Conservation (phyloP, 2,888 invertebrate genomes). For the Cordilura impudica region DNA sequence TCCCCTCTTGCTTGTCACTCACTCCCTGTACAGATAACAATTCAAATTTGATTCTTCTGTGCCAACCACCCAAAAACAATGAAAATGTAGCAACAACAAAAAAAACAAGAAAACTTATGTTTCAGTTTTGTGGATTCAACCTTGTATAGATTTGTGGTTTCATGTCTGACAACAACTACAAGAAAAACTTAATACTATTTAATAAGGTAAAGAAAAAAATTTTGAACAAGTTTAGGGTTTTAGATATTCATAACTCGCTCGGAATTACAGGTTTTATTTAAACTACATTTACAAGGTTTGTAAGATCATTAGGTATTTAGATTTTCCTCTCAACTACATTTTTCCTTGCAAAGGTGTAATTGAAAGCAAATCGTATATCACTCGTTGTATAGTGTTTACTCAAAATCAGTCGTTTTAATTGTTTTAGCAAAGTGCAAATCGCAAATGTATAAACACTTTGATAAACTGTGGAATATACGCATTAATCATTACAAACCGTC, state of each 20-base stretch:
- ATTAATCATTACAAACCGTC: too few relatives aligned
- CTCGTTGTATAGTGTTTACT: too few relatives aligned
- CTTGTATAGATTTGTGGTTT: constrained; percentile 44
- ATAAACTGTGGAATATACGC: too few relatives aligned
- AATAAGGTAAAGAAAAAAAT: constrained; percentile 27
- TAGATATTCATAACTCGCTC: not conserved
- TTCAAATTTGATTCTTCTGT: not conserved
- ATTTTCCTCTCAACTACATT: too few relatives aligned
- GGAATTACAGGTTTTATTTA: too few relatives aligned
- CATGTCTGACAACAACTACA: constrained; percentile 14
- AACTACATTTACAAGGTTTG: too few relatives aligned
- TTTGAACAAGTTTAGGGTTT: not conserved
- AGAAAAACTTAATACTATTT: constrained; percentile 14
- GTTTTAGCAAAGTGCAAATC: too few relatives aligned
- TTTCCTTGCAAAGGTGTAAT: too few relatives aligned
- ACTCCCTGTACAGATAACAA: not conserved
- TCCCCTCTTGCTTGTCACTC: not conserved
- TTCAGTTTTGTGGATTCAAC: not conserved
- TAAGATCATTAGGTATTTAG: too few relatives aligned
- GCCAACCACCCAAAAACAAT: constrained; percentile 15
- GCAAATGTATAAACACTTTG: too few relatives aligned
- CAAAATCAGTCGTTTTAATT: too few relatives aligned
- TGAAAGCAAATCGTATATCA: too few relatives aligned
- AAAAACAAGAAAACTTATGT: constrained; percentile 28
- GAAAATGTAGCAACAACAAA: constrained; percentile 48